Base-by-base conservation (phyloP, 2,797 vertebrate species). In the Pseudocheirus occidentalis region DNA sequence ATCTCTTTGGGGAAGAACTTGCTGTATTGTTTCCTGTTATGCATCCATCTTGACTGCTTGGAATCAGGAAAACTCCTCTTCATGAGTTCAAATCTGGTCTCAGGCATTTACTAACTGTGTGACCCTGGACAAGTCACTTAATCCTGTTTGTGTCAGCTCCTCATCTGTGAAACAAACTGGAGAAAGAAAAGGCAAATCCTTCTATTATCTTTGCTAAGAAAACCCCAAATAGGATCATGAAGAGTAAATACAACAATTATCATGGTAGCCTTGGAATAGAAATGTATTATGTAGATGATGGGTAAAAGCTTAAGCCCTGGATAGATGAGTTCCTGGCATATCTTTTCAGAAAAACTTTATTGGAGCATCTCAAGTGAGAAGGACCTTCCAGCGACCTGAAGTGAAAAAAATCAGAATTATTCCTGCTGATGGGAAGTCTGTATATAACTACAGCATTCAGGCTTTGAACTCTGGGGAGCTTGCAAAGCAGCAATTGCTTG, bases 391-490 rank as follows among this genome's bases (percentile, higher is more conserved):
- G 55, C 98, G 96, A 94, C 58, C 97, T 11, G 90, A 94, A 90
- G 94, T 58, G 2, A 97, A 97, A 50, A 59, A 96, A 6, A 92
- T 99, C 29, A 93, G 94, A 93, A 96, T 98, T 31, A 95, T 97
- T 0, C 96, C 95, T 55, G 59, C 91, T 4, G 94, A 96, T 29
- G 96, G 92, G 40, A 95, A 95, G 46, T 54, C 97, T 0, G 98
- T 97, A n/a, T 97, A 99, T 96, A 99, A 98, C 97, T 99, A 99
- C 97, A 99, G 99, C 56, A 97, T 90, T 93, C 99, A 99, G 97
- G 98, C 98, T 73, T 96, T 98, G 96, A 99, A 99, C 94, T 98
- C 98, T 40, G 97, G 97, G 10, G 96, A 98, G 94, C 97, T 97
- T n/a, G 98, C 98, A 12, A 98, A 98, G 96, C 96, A 98, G 58